Conservation (phyloP, 1,140 invertebrate genomes). For the Drosophila biarmipes region DNA sequence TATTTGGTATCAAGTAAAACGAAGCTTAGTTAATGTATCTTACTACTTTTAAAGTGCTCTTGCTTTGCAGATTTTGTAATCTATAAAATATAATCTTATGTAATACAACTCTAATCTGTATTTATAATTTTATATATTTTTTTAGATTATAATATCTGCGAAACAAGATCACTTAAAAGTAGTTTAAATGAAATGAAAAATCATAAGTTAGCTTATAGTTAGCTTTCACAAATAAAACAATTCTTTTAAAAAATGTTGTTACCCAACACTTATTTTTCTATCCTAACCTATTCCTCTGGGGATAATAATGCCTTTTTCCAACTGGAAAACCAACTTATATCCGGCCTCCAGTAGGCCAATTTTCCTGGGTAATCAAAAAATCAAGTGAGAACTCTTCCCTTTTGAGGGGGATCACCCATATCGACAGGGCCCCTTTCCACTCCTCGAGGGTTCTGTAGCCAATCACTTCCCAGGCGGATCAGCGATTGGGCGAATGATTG, state of each 20-base stretch:
- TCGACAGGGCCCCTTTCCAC: constrained; percentile 4
- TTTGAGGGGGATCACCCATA: constrained; percentile 8
- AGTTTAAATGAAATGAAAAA: no score
- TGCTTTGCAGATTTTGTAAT: no score
- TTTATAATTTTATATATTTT: no score
- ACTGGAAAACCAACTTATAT: neutral
- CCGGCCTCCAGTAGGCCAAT: neutral
- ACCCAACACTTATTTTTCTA: no score
- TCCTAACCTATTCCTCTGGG: no score
- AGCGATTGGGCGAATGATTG: constrained; percentile 26
- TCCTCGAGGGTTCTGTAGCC: neutral
- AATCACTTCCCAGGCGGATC: constrained; percentile 35
- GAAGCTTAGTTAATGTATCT: neutral
- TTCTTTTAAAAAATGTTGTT: no score
- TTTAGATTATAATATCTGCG: no score
- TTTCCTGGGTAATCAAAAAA: neutral
- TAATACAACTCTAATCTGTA: no score
- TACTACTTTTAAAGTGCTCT: neutral
- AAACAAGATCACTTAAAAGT: no score
- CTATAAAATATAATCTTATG: no score
- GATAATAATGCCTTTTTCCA: neutral
- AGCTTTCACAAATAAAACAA: no score
- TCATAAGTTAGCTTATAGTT: no score
- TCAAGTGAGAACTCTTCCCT: constrained; percentile 11
- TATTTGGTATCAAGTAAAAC: neutral